Evolutionary conservation across 1,140 invertebrate species (phyloP).

Genomic region (Magallana gigas): DNA sequence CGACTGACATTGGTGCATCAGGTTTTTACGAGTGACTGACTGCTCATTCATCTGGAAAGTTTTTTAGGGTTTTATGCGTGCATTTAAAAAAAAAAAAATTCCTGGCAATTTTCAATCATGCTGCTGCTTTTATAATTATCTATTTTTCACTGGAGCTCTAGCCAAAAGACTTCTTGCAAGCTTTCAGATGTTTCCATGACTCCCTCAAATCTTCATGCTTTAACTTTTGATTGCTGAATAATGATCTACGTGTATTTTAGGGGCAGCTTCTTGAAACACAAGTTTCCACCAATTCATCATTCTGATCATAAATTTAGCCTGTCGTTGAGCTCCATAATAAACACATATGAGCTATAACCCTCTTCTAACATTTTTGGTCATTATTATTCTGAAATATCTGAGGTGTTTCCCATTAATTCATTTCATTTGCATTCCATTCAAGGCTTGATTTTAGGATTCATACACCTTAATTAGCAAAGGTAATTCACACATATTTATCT

Average conservation of each 20-base stretch:
- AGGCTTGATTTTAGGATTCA: not conserved
- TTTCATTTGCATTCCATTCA: not conserved
- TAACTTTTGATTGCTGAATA: not conserved
- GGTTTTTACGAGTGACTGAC: conserved; percentile 16
- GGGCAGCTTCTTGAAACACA: not conserved
- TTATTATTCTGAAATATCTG: conserved; percentile 12
- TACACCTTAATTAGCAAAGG: not conserved
- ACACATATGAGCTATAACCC: not conserved
- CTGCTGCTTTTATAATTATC: not conserved
- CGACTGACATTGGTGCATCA: not conserved
- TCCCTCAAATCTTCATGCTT: not conserved
- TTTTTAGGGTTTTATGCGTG: not conserved
- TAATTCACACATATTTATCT: not conserved
- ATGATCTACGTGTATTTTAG: not conserved
- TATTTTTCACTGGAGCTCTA: not conserved
- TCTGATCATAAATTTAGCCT: not conserved
- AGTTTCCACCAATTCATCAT: not conserved
- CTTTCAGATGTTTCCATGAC: no score
- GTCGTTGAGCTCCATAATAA: not conserved
- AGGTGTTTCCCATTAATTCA: not conserved
- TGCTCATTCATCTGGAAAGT: not conserved
- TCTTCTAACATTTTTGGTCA: not conserved
- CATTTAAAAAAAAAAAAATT: not conserved
- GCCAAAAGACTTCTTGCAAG: not conserved
- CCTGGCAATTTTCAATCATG: not conserved